Conservation (phyloP, 2,888 invertebrate genomes). For the Euplexia lucipara region DNA sequence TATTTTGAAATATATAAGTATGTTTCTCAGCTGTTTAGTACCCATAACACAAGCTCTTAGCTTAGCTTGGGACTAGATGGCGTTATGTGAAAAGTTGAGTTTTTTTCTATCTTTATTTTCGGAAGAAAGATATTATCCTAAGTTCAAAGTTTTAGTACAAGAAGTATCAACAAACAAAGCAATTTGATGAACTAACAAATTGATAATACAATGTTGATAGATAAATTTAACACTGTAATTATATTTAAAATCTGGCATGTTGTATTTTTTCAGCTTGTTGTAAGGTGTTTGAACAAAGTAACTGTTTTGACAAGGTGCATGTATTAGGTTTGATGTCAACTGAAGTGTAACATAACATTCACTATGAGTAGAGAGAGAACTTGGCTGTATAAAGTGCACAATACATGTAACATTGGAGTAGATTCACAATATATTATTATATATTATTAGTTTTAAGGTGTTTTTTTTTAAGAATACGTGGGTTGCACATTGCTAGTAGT, state of each 20-base stretch:
- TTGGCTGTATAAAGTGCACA: too few species aligned
- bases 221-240: conserved; percentile 39
- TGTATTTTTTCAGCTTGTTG: conserved; percentile 31
- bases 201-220: conserved; percentile 51
- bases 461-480: too few species aligned
- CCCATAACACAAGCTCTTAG: too few species aligned
- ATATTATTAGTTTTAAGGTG: too few species aligned
- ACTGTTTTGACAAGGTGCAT: conserved; percentile 27
- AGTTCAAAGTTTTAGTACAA: conserved; percentile 43
- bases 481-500: too few species aligned
- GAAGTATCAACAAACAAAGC: conserved; percentile 55
- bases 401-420: neutral
- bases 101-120: too few species aligned
- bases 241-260: conserved; percentile 23
- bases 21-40: too few species aligned
- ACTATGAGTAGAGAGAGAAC: neutral
- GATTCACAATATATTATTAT: too few species aligned
- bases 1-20: too few species aligned
- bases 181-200: conserved; percentile 58
- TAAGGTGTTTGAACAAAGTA: conserved; percentile 19
- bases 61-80: too few species aligned
- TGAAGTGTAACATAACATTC: conserved; percentile 8
- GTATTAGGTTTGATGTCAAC: conserved; percentile 4
- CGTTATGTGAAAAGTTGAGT: too few species aligned
- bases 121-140: neutral